Percentiles rank a stretch among this genome's conserved stretches.
phyloP scores from a whole-genome alignment of 2,797 vertebrate species.

The Gallinago nigripennis region DNA sequence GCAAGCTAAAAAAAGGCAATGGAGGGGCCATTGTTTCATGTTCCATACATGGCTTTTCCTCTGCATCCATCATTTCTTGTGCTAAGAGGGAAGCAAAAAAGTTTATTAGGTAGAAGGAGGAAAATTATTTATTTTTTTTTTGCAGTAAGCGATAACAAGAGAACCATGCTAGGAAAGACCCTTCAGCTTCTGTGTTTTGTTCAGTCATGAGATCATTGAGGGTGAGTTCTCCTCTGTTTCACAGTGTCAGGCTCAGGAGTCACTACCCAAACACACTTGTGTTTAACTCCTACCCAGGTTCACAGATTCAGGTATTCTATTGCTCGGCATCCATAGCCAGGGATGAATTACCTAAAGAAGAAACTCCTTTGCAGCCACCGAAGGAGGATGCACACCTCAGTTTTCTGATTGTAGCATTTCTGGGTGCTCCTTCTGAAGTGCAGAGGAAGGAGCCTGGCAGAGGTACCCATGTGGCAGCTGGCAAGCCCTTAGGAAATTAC shows the following conservation, averaged over 20 bases:
- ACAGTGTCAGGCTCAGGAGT: background rate
- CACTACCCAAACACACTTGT: rapidly evolving
- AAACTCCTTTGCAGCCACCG: background rate
- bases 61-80: background rate
- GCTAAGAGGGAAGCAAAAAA: background rate
- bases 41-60: background rate
- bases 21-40: background rate
- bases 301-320: rapidly evolving
- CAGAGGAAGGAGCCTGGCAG: background rate
- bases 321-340: background rate
- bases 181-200: background rate
- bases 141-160: background rate
- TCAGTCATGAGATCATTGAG: background rate
- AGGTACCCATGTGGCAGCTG: background rate
- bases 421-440: background rate
- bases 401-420: background rate
- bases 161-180: background rate
- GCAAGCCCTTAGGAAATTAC: background rate
- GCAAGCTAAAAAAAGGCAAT: background rate
- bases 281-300: background rate
- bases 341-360: background rate
- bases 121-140: background rate
- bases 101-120: background rate
- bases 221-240: background rate
- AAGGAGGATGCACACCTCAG: background rate